phyloP scores from a whole-genome alignment of 2,113 vertebrate species.

The Bubo bubo region DNA sequence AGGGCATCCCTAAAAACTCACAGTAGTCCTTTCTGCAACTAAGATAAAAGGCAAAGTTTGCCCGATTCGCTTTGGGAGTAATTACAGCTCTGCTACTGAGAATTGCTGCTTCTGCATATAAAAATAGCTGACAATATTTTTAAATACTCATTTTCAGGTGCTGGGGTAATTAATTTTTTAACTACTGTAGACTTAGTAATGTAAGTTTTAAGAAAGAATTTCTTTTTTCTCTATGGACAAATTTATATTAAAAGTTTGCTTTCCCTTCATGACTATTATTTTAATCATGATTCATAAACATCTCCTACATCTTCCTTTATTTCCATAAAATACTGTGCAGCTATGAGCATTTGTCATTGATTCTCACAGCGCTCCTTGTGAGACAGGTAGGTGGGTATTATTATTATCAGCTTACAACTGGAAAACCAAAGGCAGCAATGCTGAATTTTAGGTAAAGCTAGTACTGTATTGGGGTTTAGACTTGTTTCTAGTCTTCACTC shows the following conservation, averaged over 20 bases:
- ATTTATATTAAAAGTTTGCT: background rate
- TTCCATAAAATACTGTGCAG: background rate
- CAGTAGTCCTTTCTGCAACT: background rate
- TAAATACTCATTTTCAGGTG: slow-evolving; percentile 2
- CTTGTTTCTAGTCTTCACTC: background rate
- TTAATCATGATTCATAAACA: background rate
- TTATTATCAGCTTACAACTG: background rate
- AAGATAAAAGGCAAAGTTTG: background rate
- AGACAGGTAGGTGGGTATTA: background rate
- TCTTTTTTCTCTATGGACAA: background rate
- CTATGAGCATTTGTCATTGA: background rate
- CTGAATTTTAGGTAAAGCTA: background rate
- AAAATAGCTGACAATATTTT: slow-evolving; percentile 44
- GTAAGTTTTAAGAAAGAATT: slow-evolving; percentile 1
- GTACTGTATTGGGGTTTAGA: background rate
- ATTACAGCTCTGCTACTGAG: background rate
- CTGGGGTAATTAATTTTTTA: slow-evolving; percentile 33
- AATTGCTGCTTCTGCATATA: background rate
- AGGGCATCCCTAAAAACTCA: background rate
- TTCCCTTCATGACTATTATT: background rate
- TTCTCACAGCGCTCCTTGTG: background rate
- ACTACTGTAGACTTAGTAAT: slow-evolving; percentile 26
- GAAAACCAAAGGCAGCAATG: background rate
- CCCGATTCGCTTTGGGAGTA: background rate
- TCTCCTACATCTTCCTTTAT: background rate